These are phyloP conservation scores for Propithecus deckenii DNA, from an alignment of 2,797 vertebrate genomes.

Conservation along the genomic window DNA sequence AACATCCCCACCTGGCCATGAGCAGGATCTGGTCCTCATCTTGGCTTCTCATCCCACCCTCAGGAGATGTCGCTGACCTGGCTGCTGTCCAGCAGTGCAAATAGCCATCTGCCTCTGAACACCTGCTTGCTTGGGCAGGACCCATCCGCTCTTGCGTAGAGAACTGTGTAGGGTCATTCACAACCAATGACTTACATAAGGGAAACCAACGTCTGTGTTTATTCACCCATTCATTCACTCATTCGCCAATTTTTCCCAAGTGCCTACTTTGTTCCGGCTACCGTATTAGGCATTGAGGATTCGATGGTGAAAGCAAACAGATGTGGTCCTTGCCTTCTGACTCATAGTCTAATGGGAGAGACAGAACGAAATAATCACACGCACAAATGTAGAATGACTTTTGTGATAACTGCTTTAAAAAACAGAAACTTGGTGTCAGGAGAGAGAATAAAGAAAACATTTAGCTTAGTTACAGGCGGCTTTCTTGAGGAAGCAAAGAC, in stretches of 20 bases:
- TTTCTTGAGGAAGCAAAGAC: not conserved
- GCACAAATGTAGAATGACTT: not conserved
- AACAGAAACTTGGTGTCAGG: not conserved
- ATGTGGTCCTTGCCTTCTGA: not conserved
- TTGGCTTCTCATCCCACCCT: not conserved
- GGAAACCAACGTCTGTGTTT: not conserved
- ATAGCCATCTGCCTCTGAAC: not conserved
- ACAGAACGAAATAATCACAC: not conserved
- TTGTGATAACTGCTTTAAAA: not conserved
- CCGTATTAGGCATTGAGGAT: not conserved
- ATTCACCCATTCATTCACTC: not conserved
- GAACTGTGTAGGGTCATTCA: not conserved
- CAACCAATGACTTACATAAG: not conserved
- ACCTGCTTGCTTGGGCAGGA: not conserved
- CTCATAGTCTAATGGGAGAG: not conserved
- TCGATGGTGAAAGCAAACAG: not conserved
- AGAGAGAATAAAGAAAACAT: not conserved
- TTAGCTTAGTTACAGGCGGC: not conserved
- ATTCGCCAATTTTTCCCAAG: not conserved
- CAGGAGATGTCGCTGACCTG: not conserved
- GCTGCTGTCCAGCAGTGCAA: not conserved
- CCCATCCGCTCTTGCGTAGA: not conserved
- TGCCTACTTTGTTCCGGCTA: not conserved
- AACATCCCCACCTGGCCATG: not conserved
- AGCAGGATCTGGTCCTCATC: not conserved